Evolutionary conservation across 1,140 invertebrate genomes (phyloP).

Genomic region (Aphidius ervi): DNA sequence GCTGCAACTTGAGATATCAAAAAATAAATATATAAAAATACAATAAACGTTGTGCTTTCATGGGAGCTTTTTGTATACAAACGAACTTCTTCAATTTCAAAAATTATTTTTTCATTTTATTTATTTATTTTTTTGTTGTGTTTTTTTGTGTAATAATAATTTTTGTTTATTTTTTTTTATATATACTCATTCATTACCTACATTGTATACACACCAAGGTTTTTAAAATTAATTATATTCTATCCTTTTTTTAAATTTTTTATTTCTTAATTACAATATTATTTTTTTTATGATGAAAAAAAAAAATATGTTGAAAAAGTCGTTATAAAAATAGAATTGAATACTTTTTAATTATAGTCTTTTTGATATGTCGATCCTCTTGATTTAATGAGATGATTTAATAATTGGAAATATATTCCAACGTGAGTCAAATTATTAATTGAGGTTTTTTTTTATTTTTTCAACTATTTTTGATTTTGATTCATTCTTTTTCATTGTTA

Average conservation of each 20-base stretch:
- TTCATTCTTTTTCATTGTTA: constrained; percentile 1
- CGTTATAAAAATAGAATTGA: constrained; percentile 7
- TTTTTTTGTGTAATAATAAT: too few relatives aligned
- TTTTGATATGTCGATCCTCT: neutral
- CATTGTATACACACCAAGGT: neutral
- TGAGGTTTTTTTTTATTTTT: neutral
- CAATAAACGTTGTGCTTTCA: too few relatives aligned
- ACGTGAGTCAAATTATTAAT: constrained; percentile 10
- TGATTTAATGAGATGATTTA: constrained; percentile 16
- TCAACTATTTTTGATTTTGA: neutral
- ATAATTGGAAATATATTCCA: constrained; percentile 7
- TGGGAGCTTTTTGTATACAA: too few relatives aligned
- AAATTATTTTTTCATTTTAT: too few relatives aligned
- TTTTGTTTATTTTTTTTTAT: neutral
- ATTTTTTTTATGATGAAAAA: neutral
- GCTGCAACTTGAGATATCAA: too few relatives aligned
- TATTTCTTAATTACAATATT: neutral
- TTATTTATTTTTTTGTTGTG: too few relatives aligned
- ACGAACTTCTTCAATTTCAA: too few relatives aligned
- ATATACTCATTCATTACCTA: neutral
- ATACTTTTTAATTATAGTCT: constrained; percentile 5
- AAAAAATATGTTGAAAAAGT: neutral
- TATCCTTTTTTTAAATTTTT: neutral
- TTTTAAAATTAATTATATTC: neutral
- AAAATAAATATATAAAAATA: too few relatives aligned